phyloP scores from a whole-genome alignment of 2,797 vertebrate species.

The Alca torda region DNA sequence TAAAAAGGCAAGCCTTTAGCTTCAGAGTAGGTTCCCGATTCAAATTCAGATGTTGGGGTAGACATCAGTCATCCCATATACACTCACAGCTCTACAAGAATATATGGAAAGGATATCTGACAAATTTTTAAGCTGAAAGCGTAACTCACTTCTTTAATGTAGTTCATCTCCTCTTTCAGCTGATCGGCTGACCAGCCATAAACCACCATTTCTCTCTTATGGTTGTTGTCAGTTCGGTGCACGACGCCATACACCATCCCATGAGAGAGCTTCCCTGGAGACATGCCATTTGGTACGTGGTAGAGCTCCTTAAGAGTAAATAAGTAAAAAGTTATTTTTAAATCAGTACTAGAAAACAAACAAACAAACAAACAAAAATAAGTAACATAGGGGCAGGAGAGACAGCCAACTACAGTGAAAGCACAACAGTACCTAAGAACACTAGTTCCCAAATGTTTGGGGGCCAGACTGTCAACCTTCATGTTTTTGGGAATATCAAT shows the following conservation, averaged over 20 bases:
- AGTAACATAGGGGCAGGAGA: neutral
- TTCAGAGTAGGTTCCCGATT: neutral
- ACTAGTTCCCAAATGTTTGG: neutral
- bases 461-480: neutral
- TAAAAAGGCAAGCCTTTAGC: neutral
- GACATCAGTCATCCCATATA: neutral
- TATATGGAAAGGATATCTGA: neutral
- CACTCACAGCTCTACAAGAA: neutral
- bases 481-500: neutral
- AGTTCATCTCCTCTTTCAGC: slow-evolving; percentile 95
- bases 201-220: slow-evolving; percentile 91
- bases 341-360: neutral
- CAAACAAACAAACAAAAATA: neutral
- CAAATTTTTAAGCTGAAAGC: neutral
- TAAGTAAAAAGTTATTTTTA: slow-evolving; percentile 33
- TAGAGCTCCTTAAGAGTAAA: slow-evolving; percentile 77
- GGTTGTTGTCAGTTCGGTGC: slow-evolving; percentile 83
- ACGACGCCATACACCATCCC: slow-evolving; percentile 89
- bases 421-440: neutral
- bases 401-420: neutral
- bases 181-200: slow-evolving; percentile 91
- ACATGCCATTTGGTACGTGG: slow-evolving; percentile 82
- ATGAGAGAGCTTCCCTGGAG: slow-evolving; percentile 76
- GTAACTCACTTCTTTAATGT: slow-evolving; percentile 92
- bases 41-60: neutral